Percentiles rank a stretch among this genome's conserved stretches.
phyloP scores from a whole-genome alignment of 1,140 invertebrate genomes.

The Anthonomus grandis region DNA sequence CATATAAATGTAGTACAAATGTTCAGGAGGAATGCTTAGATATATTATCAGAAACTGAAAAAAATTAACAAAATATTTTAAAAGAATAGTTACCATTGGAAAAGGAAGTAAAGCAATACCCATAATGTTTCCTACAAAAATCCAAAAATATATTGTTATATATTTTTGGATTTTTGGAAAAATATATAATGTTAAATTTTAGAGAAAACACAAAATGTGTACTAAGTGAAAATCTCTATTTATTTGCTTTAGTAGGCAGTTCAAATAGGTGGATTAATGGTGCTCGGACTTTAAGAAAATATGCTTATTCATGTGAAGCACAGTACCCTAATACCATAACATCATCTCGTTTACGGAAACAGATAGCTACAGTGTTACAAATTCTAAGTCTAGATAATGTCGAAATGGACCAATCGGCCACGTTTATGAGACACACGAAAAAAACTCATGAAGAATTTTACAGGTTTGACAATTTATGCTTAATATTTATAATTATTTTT shows the following conservation, averaged over 20 bases:
- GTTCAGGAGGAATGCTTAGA: slow-evolving; percentile 15
- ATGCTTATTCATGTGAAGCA: slow-evolving; percentile 21
- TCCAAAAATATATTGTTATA: slow-evolving; percentile 5
- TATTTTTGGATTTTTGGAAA: slow-evolving; percentile 6
- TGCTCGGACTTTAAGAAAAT: slow-evolving; percentile 15
- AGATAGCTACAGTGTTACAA: slow-evolving; percentile 31
- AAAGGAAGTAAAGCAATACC: too few species aligned
- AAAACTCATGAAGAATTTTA: slow-evolving; percentile 35
- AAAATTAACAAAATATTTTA: too few species aligned
- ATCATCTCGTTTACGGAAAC: too few species aligned
- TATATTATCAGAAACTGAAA: slow-evolving; percentile 7
- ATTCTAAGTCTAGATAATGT: slow-evolving; percentile 27
- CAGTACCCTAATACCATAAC: slow-evolving; percentile 18
- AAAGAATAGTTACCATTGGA: slow-evolving; percentile 22
- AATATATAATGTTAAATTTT: slow-evolving; percentile 22
- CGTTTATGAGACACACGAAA: slow-evolving; percentile 33
- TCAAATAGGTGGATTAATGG: slow-evolving; percentile 18
- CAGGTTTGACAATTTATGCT: too few species aligned
- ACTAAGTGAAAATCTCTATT: too few species aligned
- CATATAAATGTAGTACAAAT: slow-evolving; percentile 1
- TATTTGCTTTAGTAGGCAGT: too few species aligned
- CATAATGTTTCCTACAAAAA: too few species aligned
- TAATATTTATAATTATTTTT: too few species aligned
- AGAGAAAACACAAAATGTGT: too few species aligned
- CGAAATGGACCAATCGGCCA: slow-evolving; percentile 30